Evolutionary conservation across 2,888 invertebrate genomes (phyloP), one percentile per base, ranked within the genome.

Genomic region (Lithosia quadra): DNA sequence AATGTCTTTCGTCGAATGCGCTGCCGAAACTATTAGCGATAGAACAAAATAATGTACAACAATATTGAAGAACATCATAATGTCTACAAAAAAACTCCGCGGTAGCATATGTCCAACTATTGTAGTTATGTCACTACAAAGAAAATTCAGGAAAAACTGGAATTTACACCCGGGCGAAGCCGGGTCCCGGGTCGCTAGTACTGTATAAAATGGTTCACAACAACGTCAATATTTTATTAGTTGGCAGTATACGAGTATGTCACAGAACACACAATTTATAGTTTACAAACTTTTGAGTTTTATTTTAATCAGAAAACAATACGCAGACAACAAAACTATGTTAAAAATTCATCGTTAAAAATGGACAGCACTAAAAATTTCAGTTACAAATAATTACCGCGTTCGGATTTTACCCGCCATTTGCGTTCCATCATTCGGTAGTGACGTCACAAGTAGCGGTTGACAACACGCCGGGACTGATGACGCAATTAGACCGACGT

Each of bases 401-500:
- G 73, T 75, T 62, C 77, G 28, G 68, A 75, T 78, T 78, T 77
- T 68, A 71, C 71, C 71, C 69, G 67, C 72, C 77, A 79, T 77
- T 79, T 77, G 76, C 67, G 57, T 53, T 63, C 67, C 65, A 75
- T 78, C 80, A 78, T 78, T 80, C 63, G 72, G 77, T 67, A 62
- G 67, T 79, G 77, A 76, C 79, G 80, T 76, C 76, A 77, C 68
- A 61, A 80, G 80, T 79, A 59, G 69, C 63, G 74, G 66, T 61
- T 80, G 80, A 79, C 76, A 74, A 76, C 74, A 73, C 74, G 74
- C 34, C 65, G 79, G 55, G 71, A 67, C 74, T 78, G 80, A 80
- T 80, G 80, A 80, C 77, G 79, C 79, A 80, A 80, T 80, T 79
- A 80, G 61, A 73, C 67, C 66, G 69, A 74, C 68, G 68, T 63